Evolutionary conservation across 2,888 invertebrate genomes (phyloP).

Genomic region (Phorcus lineatus): DNA sequence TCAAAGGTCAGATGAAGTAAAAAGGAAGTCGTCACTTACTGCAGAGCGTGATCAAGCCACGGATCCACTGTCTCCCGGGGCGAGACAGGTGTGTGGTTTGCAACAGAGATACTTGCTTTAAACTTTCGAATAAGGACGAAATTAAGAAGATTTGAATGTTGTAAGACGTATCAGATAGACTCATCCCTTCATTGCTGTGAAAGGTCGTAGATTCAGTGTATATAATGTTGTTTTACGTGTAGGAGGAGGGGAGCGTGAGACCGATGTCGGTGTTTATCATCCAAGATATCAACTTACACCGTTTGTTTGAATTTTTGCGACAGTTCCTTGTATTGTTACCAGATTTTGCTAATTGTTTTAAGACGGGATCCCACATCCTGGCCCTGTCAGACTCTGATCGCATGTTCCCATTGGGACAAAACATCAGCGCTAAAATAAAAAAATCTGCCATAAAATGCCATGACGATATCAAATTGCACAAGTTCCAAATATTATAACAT

Average conservation of each 20-base stretch:
- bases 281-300: background rate
- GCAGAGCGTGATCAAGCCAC: background rate
- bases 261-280: background rate
- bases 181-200: background rate
- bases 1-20: background rate
- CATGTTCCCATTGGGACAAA: background rate
- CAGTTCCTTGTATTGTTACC: constrained; percentile 21
- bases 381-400: background rate
- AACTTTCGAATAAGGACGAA: background rate
- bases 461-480: background rate
- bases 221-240: constrained; percentile 10
- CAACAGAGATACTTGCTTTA: background rate
- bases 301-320: constrained; percentile 12
- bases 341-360: constrained; percentile 5
- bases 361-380: background rate
- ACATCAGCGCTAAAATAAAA: background rate
- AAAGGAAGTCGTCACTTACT: constrained; percentile 15
- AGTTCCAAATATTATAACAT: background rate
- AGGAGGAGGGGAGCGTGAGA: constrained; percentile 6
- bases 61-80: background rate
- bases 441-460: constrained; percentile 4
- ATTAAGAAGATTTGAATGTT: background rate
- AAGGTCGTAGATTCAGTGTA: background rate
- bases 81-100: background rate
- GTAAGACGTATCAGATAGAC: background rate